Conservation (phyloP, 2,888 invertebrate genomes). For the Nephrocerus scutellatus region DNA sequence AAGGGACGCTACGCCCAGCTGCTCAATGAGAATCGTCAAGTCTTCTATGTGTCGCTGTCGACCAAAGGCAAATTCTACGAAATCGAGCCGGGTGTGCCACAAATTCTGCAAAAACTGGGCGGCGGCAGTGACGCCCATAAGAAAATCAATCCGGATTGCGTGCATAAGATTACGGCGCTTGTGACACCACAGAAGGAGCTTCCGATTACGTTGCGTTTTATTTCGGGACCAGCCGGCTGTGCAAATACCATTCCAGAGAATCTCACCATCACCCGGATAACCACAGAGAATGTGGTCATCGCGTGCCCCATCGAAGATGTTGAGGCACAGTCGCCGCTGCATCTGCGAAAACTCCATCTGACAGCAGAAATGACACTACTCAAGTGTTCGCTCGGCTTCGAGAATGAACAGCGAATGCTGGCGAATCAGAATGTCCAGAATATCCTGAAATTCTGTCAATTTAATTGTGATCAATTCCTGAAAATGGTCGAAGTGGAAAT, state of each 20-base stretch:
- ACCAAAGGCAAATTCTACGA: conserved; percentile 70
- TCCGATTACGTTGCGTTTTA: conserved; percentile 42
- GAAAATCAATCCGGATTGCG: conserved; percentile 45
- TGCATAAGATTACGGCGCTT: conserved; percentile 42
- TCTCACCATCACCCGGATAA: conserved; percentile 39
- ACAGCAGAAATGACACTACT: conserved; percentile 42
- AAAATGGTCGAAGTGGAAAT: conserved; percentile 45
- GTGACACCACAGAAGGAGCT: conserved; percentile 37
- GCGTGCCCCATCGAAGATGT: conserved; percentile 51
- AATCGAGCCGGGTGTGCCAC: conserved; percentile 54
- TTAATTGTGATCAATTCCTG: conserved; percentile 46
- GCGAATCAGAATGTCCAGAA: conserved; percentile 47
- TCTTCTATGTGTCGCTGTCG: conserved; percentile 67
- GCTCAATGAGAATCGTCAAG: conserved; percentile 64
- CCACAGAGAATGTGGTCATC: conserved; percentile 47
- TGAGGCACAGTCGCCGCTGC: conserved; percentile 46
- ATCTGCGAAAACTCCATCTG: conserved; percentile 50
- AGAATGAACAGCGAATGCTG: conserved; percentile 46
- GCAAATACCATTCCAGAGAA: conserved; percentile 41
- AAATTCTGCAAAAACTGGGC: conserved; percentile 41
- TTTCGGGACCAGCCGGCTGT: conserved; percentile 41
- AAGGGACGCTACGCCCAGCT: conserved; percentile 63
- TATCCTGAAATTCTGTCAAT: conserved; percentile 46
- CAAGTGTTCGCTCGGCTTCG: conserved; percentile 44
- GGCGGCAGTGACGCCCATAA: conserved; percentile 29